Evolutionary conservation across 1,140 invertebrate species (phyloP).

Genomic region (Berghia stephanieae): DNA sequence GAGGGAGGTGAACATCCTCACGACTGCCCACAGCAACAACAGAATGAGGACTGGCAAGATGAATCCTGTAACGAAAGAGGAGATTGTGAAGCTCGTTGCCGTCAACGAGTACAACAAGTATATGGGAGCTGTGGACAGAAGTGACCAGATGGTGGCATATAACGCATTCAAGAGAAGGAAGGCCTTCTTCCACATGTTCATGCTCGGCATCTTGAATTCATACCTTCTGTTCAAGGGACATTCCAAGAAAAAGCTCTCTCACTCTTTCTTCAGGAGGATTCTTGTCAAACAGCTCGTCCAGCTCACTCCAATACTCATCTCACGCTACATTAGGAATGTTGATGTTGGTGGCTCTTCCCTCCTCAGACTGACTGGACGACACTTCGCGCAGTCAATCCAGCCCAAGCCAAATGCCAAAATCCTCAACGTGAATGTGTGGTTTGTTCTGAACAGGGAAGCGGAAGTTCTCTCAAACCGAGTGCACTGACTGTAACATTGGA

Average conservation of each 20-base stretch:
- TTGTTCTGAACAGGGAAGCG: not conserved
- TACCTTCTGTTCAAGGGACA: too few species aligned
- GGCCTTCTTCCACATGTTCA: too few species aligned
- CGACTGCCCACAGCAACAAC: too few species aligned
- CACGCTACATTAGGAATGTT: not conserved
- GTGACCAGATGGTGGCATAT: constrained; percentile 36
- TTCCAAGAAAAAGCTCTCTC: too few species aligned
- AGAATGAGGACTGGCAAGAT: too few species aligned
- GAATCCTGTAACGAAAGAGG: too few species aligned
- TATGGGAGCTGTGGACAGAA: constrained; percentile 33
- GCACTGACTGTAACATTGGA: not conserved
- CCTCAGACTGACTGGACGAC: not conserved
- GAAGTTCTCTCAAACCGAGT: not conserved
- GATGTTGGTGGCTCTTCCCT: not conserved
- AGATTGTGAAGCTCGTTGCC: not conserved
- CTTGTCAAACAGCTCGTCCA: too few species aligned
- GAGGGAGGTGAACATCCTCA: too few species aligned
- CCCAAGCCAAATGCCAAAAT: not conserved
- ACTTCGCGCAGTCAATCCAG: not conserved
- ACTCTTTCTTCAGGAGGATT: too few species aligned
- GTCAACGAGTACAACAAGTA: constrained; percentile 23
- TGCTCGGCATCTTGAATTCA: too few species aligned
- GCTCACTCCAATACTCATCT: too few species aligned
- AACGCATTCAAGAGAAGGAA: too few species aligned
- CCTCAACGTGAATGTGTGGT: not conserved